Evolutionary conservation across 1,140 invertebrate genomes (phyloP).

Genomic region (Ruditapes philippinarum): DNA sequence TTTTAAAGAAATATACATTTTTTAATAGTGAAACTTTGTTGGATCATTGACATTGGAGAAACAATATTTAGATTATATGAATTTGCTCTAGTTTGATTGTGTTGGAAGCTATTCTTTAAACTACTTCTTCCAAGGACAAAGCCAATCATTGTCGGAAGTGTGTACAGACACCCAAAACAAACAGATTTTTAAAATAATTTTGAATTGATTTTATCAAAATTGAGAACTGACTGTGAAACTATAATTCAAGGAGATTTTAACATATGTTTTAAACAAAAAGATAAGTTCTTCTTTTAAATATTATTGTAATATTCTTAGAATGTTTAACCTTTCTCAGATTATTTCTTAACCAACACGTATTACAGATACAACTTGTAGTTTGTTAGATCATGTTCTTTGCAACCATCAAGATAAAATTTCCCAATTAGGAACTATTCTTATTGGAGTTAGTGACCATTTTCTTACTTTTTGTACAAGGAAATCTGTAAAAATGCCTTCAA

Average conservation of each 20-base stretch:
- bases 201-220: slow-evolving; percentile 30
- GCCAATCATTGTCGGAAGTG: slow-evolving; percentile 40
- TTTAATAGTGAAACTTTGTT: too few species aligned
- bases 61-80: too few species aligned
- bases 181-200: background rate
- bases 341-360: slow-evolving; percentile 55
- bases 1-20: too few species aligned
- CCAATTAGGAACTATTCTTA: slow-evolving; percentile 46
- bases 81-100: too few species aligned
- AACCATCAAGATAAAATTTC: slow-evolving; percentile 53
- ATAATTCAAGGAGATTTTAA: slow-evolving; percentile 61
- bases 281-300: slow-evolving; percentile 2
- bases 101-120: too few species aligned
- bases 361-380: background rate
- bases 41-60: too few species aligned
- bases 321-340: slow-evolving; percentile 57
- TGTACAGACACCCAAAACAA: slow-evolving; percentile 47
- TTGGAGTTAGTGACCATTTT: slow-evolving; percentile 62
- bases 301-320: slow-evolving; percentile 30
- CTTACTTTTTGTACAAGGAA: slow-evolving; percentile 58
- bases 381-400: slow-evolving; percentile 60
- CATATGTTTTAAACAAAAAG: slow-evolving; percentile 56
- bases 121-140: slow-evolving; percentile 53
- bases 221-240: slow-evolving; percentile 30
- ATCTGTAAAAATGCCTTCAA: background rate